These are phyloP conservation scores for Ophion ellenae DNA, from an alignment of 2,888 invertebrate species.

Conservation along the genomic window DNA sequence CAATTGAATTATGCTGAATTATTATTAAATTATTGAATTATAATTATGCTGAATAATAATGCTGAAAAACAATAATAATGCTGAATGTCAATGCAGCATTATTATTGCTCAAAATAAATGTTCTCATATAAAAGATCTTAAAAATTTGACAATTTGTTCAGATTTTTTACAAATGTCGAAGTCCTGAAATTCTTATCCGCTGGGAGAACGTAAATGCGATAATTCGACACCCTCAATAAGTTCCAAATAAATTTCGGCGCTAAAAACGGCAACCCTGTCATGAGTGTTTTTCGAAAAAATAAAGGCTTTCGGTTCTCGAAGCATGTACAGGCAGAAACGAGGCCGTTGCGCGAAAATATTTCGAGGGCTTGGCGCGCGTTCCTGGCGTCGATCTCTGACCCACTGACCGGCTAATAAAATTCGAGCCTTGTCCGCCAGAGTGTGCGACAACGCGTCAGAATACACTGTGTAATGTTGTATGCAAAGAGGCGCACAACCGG, in stretches of 20 bases:
- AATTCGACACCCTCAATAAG: too few relatives aligned
- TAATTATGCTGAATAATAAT: too few relatives aligned
- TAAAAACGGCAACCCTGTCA: neutral
- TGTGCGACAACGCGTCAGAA: slow-evolving; percentile 2
- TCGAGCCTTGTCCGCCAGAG: slow-evolving; percentile 28
- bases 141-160: too few relatives aligned
- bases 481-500: slow-evolving; percentile 14
- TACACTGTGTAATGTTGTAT: slow-evolving; percentile 8
- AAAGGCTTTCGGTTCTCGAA: neutral
- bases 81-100: too few relatives aligned
- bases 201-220: too few relatives aligned
- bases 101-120: too few relatives aligned
- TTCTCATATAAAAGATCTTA: too few relatives aligned
- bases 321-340: slow-evolving; percentile 26
- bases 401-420: slow-evolving; percentile 64
- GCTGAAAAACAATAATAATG: too few relatives aligned
- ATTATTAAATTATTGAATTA: too few relatives aligned
- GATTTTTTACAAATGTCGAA: too few relatives aligned
- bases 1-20: too few relatives aligned
- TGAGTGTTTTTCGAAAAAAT: neutral
- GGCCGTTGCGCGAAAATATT: slow-evolving; percentile 32
- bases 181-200: too few relatives aligned
- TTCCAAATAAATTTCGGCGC: neutral
- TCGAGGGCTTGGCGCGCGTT: slow-evolving; percentile 40
- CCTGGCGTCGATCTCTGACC: slow-evolving; percentile 62